Percentiles rank a stretch among this genome's conserved stretches.
Conservation (phyloP, 2,113 vertebrate species). For the Dunckerocampus dactyliophorus region DNA sequence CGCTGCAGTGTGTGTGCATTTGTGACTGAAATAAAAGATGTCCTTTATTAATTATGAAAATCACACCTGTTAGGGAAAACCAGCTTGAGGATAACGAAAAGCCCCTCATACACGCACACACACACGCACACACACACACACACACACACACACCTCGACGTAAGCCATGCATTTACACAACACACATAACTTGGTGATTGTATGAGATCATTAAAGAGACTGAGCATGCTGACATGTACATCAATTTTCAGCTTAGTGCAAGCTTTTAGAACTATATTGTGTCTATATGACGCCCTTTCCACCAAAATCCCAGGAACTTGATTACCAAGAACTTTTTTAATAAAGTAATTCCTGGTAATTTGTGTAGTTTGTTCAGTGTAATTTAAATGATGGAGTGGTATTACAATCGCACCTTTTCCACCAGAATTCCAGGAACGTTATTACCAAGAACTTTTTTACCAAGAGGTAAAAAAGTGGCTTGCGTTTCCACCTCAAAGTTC, state of each 20-base stretch:
- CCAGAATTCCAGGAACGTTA: too few species aligned
- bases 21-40: slow-evolving; percentile 16
- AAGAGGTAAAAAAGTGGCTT: too few species aligned
- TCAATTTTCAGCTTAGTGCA: background rate
- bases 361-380: too few species aligned
- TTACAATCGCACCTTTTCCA: too few species aligned
- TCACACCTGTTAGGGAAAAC: slow-evolving; percentile 43
- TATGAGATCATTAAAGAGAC: too few species aligned
- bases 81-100: slow-evolving; percentile 24
- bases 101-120: background rate
- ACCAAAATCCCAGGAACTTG: too few species aligned
- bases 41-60: slow-evolving; percentile 32
- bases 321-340: too few species aligned
- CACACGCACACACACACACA: background rate
- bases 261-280: background rate
- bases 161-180: background rate
- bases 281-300: too few species aligned
- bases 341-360: too few species aligned
- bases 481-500: too few species aligned
- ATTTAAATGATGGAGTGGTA: too few species aligned
- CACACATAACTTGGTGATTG: background rate
- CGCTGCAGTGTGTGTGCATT: slow-evolving; percentile 2
- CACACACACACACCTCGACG: background rate
- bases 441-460: too few species aligned
- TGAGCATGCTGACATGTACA: background rate